Evolutionary conservation across 2,888 invertebrate genomes (phyloP).

Genomic region (Dynastes grantii): DNA sequence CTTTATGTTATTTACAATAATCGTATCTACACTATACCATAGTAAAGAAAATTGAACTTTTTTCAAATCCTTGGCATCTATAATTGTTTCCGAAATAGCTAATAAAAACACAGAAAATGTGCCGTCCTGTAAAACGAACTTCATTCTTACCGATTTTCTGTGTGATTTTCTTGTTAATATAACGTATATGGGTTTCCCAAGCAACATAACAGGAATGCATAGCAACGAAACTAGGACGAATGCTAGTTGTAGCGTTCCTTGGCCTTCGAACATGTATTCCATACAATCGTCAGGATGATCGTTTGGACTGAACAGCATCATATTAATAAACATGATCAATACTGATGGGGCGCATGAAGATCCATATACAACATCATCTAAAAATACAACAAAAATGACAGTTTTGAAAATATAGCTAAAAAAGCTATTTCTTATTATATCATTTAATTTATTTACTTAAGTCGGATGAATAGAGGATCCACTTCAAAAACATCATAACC

Average conservation of each 20-base stretch:
- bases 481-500: conserved; percentile 93
- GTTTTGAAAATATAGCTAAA: background rate
- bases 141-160: conserved; percentile 59
- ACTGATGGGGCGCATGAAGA: conserved; percentile 82
- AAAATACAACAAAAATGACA: conserved; percentile 9
- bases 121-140: too few species aligned
- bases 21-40: too few species aligned
- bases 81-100: too few species aligned
- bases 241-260: conserved; percentile 76
- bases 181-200: conserved; percentile 84
- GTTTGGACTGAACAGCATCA: conserved; percentile 77
- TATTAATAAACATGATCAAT: conserved; percentile 84
- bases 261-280: conserved; percentile 76
- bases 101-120: too few species aligned
- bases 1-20: too few species aligned
- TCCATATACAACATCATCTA: conserved; percentile 60
- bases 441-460: conserved; percentile 65
- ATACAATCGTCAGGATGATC: conserved; percentile 70
- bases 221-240: conserved; percentile 78
- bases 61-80: too few species aligned
- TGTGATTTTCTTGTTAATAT: conserved; percentile 65
- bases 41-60: too few species aligned
- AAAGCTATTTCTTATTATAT: background rate
- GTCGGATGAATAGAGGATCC: conserved; percentile 80
- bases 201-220: conserved; percentile 85